Evolutionary conservation across 2,113 vertebrate species (phyloP).

Genomic region (Trinectes maculatus): DNA sequence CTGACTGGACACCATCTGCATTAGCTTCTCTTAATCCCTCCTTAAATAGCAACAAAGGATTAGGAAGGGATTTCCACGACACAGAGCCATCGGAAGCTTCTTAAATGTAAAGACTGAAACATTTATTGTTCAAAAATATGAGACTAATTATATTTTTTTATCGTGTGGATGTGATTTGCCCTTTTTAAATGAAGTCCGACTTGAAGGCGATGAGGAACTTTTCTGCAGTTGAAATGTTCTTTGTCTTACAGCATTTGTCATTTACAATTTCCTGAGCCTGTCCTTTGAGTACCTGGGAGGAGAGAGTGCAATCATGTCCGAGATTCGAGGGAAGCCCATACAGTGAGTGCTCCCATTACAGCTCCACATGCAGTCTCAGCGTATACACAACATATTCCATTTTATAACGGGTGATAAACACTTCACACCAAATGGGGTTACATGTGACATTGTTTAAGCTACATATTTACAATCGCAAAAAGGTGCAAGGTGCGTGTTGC

Average conservation of each 20-base stretch:
- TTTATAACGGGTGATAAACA: background rate
- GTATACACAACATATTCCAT: background rate
- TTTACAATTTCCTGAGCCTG: conserved; percentile 97
- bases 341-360: conserved; percentile 79
- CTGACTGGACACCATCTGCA: conserved; percentile 73
- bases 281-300: conserved; percentile 97
- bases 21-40: conserved; percentile 78
- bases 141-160: conserved; percentile 66
- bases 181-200: conserved; percentile 41
- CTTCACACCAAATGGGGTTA: background rate
- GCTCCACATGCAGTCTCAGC: background rate
- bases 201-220: conserved; percentile 33
- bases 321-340: conserved; percentile 93
- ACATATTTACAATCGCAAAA: conserved; percentile 15
- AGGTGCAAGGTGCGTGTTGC: conserved; percentile 6
- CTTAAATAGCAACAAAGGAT: conserved; percentile 80
- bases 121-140: conserved; percentile 68
- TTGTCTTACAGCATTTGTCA: conserved; percentile 90
- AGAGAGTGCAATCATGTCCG: conserved; percentile 96
- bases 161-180: conserved; percentile 44
- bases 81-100: conserved; percentile 67
- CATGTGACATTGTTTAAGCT: background rate
- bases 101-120: conserved; percentile 70
- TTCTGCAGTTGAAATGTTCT: conserved; percentile 24
- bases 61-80: conserved; percentile 75